A percentile compares a stretch with the other conserved stretches of the same genome.
Evolutionary conservation across 1,140 invertebrate species (phyloP).

Genomic region (Trichonephila clavipes): DNA sequence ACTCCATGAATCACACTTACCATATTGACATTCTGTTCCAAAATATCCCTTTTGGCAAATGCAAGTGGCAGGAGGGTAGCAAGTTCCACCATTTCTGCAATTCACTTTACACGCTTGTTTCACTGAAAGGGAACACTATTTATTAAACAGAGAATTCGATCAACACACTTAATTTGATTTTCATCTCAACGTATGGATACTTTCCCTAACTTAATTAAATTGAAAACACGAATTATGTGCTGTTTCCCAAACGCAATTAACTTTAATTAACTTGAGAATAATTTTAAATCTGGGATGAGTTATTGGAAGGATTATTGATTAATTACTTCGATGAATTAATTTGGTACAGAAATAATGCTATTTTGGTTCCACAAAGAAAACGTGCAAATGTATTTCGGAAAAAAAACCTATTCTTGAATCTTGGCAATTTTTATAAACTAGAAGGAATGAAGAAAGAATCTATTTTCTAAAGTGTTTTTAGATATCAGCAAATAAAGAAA

Average conservation of each 20-base stretch:
- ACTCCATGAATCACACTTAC: conserved; percentile 16
- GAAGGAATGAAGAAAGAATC: too few species aligned
- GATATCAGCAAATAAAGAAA: too few species aligned
- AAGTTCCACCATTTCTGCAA: conserved; percentile 59
- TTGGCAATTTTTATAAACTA: too few species aligned
- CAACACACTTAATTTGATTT: neutral
- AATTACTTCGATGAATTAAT: too few species aligned
- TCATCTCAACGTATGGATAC: neutral
- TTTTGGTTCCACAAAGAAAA: too few species aligned
- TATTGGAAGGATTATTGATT: too few species aligned
- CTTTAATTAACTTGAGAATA: neutral
- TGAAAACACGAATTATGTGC: neutral
- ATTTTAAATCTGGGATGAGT: neutral
- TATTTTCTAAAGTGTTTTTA: too few species aligned
- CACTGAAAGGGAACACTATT: conserved; percentile 60
- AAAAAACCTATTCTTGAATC: too few species aligned
- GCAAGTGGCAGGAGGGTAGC: conserved; percentile 53
- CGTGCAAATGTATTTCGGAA: too few species aligned
- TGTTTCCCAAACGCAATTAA: neutral
- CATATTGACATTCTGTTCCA: conserved; percentile 60
- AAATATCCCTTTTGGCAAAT: conserved; percentile 51
- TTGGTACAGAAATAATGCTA: too few species aligned
- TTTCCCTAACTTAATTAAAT: neutral
- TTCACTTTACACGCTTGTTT: conserved; percentile 51
- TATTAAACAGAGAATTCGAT: conserved; percentile 31